Evolutionary conservation across 2,797 vertebrate species (phyloP), one percentile per base, ranked within the genome.

Genomic region (Picus viridis): DNA sequence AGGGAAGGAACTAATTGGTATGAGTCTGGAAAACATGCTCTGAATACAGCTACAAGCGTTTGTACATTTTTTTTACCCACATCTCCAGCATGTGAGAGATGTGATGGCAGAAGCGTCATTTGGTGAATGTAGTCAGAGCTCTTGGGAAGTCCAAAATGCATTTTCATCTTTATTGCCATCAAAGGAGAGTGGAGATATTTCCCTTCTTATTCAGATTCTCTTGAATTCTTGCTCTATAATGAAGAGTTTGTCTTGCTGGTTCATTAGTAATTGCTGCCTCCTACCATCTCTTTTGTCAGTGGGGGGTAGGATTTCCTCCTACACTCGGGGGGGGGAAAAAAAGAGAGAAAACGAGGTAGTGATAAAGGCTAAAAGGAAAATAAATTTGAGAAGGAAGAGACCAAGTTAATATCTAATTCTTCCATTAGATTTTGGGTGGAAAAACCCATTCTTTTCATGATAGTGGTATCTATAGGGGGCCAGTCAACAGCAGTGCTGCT

Each of bases 1-100:
- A 93, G 92, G 92, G 77, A 92, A 89, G 61, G 87, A 81, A 70
- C 88, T 96, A 96, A 94, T 94, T 95, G 89, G 71, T 90, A 39
- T 63, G 71, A 89, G 87, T 58, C 83, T 96, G 73, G 88, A 86
- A 96, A 91, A 61, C 87, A 93, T 79, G 68, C 49, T 88, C 70
- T 86, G 83, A 94, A 79, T 91, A 64, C 73, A 58, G 0, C 13
- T 89, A 51, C 51, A 29, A 80, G 80, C 76, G 41, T 73, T 95
- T 81, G 74, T 86, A 32, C 70, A 79, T 83, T 70, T 80, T 81
- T 67, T 36, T 43, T 43, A 32, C 1, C n/a, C 89, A 79, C 59
- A 89, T 81, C 91, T 93, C 39, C 49, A 82, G 80, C n/a, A 8
- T 76, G 29, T 81, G 70, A 94, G 75, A 43, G 27, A 8, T 9